Evolutionary conservation across 2,113 vertebrate species (phyloP), one percentile per base, ranked within the genome.

Genomic region (Oceanodroma tethys): DNA sequence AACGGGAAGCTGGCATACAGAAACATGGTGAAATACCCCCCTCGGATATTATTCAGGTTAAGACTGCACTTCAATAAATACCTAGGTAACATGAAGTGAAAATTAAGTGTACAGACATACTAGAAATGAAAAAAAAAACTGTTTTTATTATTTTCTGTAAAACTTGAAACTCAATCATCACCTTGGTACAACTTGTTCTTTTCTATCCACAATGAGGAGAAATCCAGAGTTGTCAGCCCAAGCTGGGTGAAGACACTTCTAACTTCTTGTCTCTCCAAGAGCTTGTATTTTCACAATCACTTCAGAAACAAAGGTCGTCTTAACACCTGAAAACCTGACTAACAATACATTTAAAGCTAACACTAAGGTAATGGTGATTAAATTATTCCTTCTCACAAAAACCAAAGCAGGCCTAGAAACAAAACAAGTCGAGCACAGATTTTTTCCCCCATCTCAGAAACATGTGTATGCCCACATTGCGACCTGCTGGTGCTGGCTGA

Each of bases 391-490:
- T 40, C 65, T 53, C 58, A 45, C 22, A 29, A 68, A 83, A 42
- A 6, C 22, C n/a, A 67, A 29, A 7, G n/a, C n/a, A 76, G 48
- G 8, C 25, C 52, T 45, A 48, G 38, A 71, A 76, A 47, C 19
- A 70, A 56, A 40, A 34, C 8, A 18, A 79, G 52, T 5, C 0
- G 2, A 73, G 67, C 38, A 47, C 30, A 75, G 48, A 52, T 34
- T 68, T 88, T 68, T 34, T 72, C 40, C 21, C 21, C 32, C 25
- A 13, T 22, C 56, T 80, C 45, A 75, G n/a, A 48, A 66, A 38
- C 22, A 30, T 2, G 1, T 4, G 1, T 30, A 40, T 10, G 45
- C 40, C 36, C 10, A n/a, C 32, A 36, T 6, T 71, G 52, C 0
- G 1, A 70, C 73, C 56, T 38, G 32, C 40, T 23, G 60, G 16